These are phyloP conservation scores for Chiroxiphia lanceolata DNA, from an alignment of 2,797 vertebrate genomes.

Conservation along the genomic window DNA sequence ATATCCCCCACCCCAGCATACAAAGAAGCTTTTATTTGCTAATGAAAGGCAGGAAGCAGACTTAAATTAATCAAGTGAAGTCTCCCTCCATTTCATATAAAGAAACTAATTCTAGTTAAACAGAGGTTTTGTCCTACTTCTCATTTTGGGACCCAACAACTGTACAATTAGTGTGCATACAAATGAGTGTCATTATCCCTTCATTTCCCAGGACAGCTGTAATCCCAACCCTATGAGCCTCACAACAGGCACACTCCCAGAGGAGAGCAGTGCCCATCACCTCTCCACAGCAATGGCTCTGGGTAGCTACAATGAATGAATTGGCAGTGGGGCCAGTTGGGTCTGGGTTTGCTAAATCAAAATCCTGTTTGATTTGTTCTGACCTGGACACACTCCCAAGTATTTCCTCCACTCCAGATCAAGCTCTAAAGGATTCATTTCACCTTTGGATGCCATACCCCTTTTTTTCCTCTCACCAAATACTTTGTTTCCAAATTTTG, in stretches of 20 bases:
- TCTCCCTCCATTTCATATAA: background rate
- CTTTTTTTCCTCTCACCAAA: background rate
- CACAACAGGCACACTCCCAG: background rate
- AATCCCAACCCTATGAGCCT: background rate
- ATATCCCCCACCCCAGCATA: background rate
- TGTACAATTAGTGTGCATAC: background rate
- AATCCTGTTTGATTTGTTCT: background rate
- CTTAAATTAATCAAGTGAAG: background rate
- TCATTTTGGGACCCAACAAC: background rate
- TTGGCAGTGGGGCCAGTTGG: background rate
- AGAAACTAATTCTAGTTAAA: background rate
- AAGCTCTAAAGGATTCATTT: background rate
- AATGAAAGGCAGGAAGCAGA: constrained; percentile 26
- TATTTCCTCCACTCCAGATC: background rate
- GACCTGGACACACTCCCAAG: background rate
- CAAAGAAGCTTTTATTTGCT: background rate
- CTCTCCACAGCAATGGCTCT: fast-evolving
- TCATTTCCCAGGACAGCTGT: background rate
- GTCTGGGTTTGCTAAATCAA: background rate
- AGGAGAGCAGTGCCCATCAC: background rate
- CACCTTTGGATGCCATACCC: background rate
- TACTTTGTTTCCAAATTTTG: background rate
- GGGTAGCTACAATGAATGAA: background rate
- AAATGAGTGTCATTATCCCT: background rate
- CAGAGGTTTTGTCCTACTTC: background rate